These are phyloP conservation scores for Athetis lepigone DNA, from an alignment of 2,888 invertebrate species.

Conservation along the genomic window DNA sequence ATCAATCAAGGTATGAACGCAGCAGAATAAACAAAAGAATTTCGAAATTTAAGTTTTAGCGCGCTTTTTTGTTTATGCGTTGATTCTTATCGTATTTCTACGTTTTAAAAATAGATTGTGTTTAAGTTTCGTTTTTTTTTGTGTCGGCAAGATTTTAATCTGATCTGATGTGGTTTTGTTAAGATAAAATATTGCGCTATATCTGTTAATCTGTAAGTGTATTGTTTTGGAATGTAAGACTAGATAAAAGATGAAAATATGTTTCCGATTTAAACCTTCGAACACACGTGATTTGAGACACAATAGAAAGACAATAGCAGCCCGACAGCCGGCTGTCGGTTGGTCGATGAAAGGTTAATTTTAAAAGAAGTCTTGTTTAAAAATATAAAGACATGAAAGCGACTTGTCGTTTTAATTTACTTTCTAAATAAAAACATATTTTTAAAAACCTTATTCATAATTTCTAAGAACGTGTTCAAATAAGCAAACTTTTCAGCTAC, in stretches of 20 bases:
- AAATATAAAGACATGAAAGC: no score
- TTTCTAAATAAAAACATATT: no score
- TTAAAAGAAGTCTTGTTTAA: no score
- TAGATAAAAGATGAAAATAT: neutral
- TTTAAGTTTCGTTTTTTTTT: constrained; percentile 2
- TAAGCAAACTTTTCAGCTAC: no score
- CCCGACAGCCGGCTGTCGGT: no score
- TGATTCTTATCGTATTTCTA: constrained; percentile 47
- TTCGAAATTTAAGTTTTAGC: constrained; percentile 51
- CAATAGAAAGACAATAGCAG: no score
- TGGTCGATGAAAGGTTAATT: no score
- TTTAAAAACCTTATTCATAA: no score
- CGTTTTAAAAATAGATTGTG: constrained; percentile 39
- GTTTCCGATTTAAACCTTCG: no score
- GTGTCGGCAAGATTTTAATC: constrained; percentile 42
- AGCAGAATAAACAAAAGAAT: constrained; percentile 55
- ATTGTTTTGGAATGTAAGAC: constrained; percentile 1
- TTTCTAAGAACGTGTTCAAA: no score
- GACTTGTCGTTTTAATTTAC: no score
- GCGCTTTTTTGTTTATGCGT: constrained; percentile 48
- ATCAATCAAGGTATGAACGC: constrained; percentile 58
- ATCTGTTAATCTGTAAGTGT: constrained; percentile 3
- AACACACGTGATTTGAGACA: no score
- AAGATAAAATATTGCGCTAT: constrained; percentile 14
- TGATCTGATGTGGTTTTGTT: constrained; percentile 31